phyloP scores from a whole-genome alignment of 2,113 vertebrate species.

The Elanoides forficatus region DNA sequence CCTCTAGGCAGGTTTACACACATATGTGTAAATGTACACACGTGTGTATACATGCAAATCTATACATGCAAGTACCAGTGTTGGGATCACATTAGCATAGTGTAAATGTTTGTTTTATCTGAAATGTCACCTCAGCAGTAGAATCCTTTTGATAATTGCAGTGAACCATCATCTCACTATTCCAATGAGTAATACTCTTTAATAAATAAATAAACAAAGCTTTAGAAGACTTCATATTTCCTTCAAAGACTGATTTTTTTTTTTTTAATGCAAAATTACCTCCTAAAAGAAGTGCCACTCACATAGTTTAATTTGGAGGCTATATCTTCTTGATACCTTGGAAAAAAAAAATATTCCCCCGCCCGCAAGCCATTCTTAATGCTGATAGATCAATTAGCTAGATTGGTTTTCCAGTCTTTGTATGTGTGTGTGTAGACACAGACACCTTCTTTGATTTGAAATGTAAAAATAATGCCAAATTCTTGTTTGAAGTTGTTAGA shows the following conservation, averaged over 20 bases:
- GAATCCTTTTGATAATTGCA: slow-evolving; percentile 20
- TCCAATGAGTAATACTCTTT: background rate
- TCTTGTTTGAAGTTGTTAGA: slow-evolving; percentile 64
- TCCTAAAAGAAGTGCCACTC: background rate
- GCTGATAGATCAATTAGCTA: background rate
- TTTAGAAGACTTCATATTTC: background rate
- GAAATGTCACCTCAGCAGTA: background rate
- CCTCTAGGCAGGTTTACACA: background rate
- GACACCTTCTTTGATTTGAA: slow-evolving; percentile 25
- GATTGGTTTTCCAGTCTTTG: slow-evolving; percentile 13
- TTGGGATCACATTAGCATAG: background rate
- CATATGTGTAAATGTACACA: background rate
- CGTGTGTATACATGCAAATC: background rate
- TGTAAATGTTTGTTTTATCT: slow-evolving; percentile 8
- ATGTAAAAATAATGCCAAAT: slow-evolving; percentile 64
- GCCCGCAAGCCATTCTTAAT: background rate
- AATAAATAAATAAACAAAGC: slow-evolving; percentile 25
- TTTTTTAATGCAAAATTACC: background rate
- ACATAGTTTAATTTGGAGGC: background rate
- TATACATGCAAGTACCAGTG: background rate
- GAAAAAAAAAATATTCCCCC: background rate
- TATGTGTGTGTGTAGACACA: background rate
- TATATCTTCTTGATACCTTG: background rate
- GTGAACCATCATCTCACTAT: background rate
- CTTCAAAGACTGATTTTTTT: background rate